Evolutionary conservation across 2,797 vertebrate genomes (phyloP).

Genomic region (Enteromius fasciolatus): DNA sequence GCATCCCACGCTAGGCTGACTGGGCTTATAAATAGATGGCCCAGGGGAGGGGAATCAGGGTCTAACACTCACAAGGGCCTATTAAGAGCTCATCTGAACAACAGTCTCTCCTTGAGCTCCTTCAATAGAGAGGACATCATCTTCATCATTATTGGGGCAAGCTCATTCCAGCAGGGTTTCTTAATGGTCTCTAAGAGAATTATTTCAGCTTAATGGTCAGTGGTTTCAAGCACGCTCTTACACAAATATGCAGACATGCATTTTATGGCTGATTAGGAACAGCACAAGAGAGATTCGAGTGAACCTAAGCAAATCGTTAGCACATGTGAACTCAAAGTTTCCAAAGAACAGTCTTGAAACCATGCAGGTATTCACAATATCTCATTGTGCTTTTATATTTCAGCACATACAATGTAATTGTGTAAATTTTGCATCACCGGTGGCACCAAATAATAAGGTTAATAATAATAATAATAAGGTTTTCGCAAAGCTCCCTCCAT

Average conservation of each 20-base stretch:
- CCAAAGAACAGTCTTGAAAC: neutral
- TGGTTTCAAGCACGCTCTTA: neutral
- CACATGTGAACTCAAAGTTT: constrained; percentile 13
- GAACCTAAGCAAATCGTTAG: neutral
- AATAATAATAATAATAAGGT: too few relatives aligned
- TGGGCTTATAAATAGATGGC: constrained; percentile 47
- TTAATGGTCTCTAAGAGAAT: constrained; percentile 7
- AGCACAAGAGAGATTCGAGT: neutral
- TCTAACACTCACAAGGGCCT: constrained; percentile 16
- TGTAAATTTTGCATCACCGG: neutral
- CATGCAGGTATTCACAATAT: neutral
- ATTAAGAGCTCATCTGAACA: constrained; percentile 25
- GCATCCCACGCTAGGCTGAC: constrained; percentile 37
- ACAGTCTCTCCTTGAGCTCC: constrained; percentile 8
- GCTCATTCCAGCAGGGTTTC: constrained; percentile 50
- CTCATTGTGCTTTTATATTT: neutral
- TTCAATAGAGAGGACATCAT: constrained; percentile 7
- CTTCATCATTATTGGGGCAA: constrained; percentile 54
- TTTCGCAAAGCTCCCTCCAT: too few relatives aligned
- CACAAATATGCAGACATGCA: neutral
- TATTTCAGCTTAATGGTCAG: neutral
- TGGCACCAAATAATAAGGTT: neutral
- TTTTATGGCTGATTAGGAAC: constrained; percentile 19
- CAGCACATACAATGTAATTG: neutral
- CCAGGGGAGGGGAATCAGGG: neutral